phyloP scores from a whole-genome alignment of 2,797 vertebrate species.

The Poliocrania exsul region DNA sequence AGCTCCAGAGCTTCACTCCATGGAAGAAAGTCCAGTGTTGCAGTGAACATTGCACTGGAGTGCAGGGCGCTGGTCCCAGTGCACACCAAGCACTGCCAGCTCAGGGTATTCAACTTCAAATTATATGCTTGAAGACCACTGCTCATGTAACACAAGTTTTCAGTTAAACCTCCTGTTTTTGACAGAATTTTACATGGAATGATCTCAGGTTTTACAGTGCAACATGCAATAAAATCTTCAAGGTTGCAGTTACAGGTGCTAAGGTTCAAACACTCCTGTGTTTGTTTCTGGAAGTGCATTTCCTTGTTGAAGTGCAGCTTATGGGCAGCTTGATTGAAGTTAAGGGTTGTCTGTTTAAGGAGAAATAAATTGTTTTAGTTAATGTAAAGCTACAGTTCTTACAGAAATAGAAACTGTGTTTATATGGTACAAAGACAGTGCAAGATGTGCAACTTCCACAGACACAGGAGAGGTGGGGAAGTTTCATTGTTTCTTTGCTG shows the following conservation, averaged over 20 bases:
- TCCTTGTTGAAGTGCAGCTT: not conserved
- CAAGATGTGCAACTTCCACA: not conserved
- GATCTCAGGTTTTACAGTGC: constrained; percentile 1
- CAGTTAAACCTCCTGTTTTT: not conserved
- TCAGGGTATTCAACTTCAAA: not conserved
- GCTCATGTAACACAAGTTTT: not conserved
- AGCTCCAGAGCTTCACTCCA: not conserved
- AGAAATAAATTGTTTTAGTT: not conserved
- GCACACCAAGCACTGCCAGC: not conserved
- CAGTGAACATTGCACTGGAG: not conserved
- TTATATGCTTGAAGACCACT: not conserved
- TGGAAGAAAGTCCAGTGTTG: rapidly evolving
- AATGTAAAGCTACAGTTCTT: not conserved
- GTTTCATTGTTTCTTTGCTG: not conserved
- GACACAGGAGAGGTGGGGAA: not conserved
- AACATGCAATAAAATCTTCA: not conserved
- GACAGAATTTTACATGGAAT: not conserved
- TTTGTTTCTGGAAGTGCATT: not conserved
- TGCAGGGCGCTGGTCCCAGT: rapidly evolving
- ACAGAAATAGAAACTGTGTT: not conserved
- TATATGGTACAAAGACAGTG: not conserved
- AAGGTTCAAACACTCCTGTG: not conserved
- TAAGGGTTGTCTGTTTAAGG: not conserved
- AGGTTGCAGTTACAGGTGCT: not conserved
- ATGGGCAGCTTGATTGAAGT: not conserved